phyloP scores from a whole-genome alignment of 2,113 vertebrate species.

The Rhadina sibilatrix region DNA sequence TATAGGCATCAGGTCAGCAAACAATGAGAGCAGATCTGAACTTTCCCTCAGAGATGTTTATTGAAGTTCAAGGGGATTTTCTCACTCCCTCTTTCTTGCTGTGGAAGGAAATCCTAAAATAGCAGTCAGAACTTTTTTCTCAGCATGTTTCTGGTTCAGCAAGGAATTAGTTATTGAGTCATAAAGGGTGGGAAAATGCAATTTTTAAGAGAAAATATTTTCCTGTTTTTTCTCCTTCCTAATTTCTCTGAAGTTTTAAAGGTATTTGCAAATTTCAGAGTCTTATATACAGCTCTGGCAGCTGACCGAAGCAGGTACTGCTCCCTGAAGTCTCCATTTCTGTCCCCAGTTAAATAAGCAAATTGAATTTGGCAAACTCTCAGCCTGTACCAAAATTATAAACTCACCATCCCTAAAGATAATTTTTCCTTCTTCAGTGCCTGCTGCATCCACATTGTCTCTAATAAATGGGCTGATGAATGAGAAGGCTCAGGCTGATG shows the following conservation, averaged over 20 bases:
- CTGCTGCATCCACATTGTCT: background rate
- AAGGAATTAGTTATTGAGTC: background rate
- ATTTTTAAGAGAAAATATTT: background rate
- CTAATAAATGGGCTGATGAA: background rate
- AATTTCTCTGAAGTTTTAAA: background rate
- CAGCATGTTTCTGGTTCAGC: conserved; percentile 15
- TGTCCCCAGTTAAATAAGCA: background rate
- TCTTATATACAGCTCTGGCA: background rate
- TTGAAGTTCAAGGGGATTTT: background rate
- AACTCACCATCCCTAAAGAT: background rate
- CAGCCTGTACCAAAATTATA: background rate
- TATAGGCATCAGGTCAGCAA: background rate
- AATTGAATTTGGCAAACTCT: conserved; percentile 2
- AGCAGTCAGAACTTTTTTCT: conserved; percentile 27
- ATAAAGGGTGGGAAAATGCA: background rate
- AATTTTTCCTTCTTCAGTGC: background rate
- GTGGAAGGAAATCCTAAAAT: conserved; percentile 57
- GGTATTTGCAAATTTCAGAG: background rate
- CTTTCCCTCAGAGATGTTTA: conserved; percentile 19
- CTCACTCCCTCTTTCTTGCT: conserved; percentile 16
- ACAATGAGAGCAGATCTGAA: background rate
- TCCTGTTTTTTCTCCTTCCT: background rate
- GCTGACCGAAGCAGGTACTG: background rate
- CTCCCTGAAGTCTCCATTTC: background rate
- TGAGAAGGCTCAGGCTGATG: background rate